A percentile compares a stretch with the other conserved stretches of the same genome.
These are phyloP conservation scores for Pangasius krempfi DNA, from an alignment of 2,797 vertebrate species.

Conservation along the genomic window DNA sequence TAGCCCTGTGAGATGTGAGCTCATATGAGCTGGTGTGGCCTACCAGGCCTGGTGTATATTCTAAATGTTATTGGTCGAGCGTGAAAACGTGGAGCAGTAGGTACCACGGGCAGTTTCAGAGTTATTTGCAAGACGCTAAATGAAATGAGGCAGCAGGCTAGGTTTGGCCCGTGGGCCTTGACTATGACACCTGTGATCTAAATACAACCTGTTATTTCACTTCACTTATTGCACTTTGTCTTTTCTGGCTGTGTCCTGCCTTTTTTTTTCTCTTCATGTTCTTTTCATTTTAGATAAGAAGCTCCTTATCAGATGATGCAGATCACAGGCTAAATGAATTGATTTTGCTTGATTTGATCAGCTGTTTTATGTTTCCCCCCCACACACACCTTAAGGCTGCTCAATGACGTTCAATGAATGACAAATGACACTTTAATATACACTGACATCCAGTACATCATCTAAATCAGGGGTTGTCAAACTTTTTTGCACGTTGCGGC, in stretches of 20 bases:
- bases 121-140: background rate
- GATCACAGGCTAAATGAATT: background rate
- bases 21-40: too few species aligned
- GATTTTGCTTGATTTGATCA: background rate
- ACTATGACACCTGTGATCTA: background rate
- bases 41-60: background rate
- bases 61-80: background rate
- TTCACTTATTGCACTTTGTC: background rate
- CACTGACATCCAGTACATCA: too few species aligned
- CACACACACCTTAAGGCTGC: background rate
- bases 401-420: background rate
- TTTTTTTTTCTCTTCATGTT: background rate
- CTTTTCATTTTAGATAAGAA: background rate
- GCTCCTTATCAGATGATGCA: background rate
- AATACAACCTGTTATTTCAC: background rate
- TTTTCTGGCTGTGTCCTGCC: background rate
- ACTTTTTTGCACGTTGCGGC: background rate
- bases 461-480: too few species aligned
- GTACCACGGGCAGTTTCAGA: background rate
- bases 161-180: background rate
- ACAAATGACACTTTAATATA: background rate
- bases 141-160: background rate
- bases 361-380: background rate
- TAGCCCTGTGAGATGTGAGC: background rate
- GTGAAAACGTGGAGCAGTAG: background rate